These are phyloP conservation scores for Sycobia sp. DNA, from an alignment of 1,140 invertebrate species.

Conservation along the genomic window DNA sequence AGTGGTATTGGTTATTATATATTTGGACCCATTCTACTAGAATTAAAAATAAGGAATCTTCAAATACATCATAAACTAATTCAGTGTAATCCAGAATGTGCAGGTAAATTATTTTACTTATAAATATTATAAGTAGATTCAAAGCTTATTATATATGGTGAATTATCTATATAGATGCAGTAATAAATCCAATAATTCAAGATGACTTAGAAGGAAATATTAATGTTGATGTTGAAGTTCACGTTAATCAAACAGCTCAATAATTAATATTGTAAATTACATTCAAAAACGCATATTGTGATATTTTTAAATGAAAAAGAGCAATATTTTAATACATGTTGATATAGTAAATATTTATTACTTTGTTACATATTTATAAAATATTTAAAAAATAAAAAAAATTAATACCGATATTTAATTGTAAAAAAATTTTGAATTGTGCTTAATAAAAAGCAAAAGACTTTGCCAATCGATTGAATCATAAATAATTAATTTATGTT, in stretches of 20 bases:
- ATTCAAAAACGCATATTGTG: neutral
- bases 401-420: no score
- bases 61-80: constrained; percentile 34
- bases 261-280: neutral
- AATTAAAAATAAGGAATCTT: constrained; percentile 47
- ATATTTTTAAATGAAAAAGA: no score
- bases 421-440: no score
- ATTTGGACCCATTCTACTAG: constrained; percentile 59
- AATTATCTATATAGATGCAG: constrained; percentile 33
- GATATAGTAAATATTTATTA: no score
- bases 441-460: no score
- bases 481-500: no score
- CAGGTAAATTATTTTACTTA: constrained; percentile 40
- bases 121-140: neutral
- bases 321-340: no score
- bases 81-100: constrained; percentile 49
- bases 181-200: constrained; percentile 38
- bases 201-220: constrained; percentile 45
- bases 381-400: no score
- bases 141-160: neutral
- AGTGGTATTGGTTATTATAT: constrained; percentile 76
- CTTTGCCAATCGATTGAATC: no score
- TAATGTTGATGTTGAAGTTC: constrained; percentile 46
- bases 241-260: constrained; percentile 25
- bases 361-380: no score